A percentile compares a stretch with the other conserved stretches of the same genome.
These are phyloP conservation scores for Lucilia sericata DNA, from an alignment of 1,140 invertebrate genomes.

Conservation along the genomic window DNA sequence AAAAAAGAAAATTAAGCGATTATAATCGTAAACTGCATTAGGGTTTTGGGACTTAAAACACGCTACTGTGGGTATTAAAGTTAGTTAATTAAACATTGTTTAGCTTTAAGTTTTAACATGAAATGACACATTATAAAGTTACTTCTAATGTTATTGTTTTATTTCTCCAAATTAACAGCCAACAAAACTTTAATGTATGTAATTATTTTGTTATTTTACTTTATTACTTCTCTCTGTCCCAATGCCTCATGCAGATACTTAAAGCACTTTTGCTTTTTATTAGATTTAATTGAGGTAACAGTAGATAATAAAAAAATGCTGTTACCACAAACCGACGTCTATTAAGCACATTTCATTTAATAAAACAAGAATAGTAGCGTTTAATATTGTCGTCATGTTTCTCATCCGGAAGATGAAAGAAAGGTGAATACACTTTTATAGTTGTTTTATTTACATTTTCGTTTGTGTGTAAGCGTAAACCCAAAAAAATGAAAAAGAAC, in stretches of 20 bases:
- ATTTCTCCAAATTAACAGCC: background rate
- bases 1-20: background rate
- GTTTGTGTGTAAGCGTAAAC: background rate
- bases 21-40: conserved; percentile 18
- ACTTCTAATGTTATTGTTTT: too few species aligned
- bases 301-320: background rate
- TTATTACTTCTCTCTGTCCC: background rate
- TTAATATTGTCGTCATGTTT: conserved; percentile 35
- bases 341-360: background rate
- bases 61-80: background rate
- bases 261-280: conserved; percentile 21
- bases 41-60: background rate
- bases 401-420: conserved; percentile 32
- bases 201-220: background rate
- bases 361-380: background rate
- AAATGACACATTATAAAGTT: background rate
- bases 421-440: conserved; percentile 43
- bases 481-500: conserved; percentile 13
- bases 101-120: background rate
- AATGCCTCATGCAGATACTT: background rate
- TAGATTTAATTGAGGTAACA: background rate
- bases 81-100: background rate
- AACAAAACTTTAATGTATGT: background rate
- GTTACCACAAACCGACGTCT: background rate
- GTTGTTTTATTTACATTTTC: conserved; percentile 41